A percentile compares a stretch with the other conserved stretches of the same genome.
phyloP scores from a whole-genome alignment of 2,797 vertebrate genomes.

The Xenopus petersii region DNA sequence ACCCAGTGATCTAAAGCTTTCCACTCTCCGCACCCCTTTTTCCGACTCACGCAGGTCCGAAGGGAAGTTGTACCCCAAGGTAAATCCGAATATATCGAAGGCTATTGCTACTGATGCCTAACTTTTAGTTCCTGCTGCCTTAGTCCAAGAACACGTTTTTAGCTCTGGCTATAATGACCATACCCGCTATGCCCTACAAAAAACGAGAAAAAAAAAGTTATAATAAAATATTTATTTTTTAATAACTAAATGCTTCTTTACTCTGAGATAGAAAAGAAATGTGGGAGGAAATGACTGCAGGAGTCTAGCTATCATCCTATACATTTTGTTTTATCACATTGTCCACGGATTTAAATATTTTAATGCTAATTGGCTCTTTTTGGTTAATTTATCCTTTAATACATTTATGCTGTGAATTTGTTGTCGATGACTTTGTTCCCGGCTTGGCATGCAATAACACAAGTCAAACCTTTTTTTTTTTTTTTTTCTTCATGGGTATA shows the following conservation, averaged over 20 bases:
- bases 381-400: not conserved
- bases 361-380: not conserved
- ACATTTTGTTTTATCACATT: not conserved
- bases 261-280: not conserved
- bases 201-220: slow-evolving; percentile 42
- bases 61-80: not conserved
- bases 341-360: not conserved
- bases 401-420: not conserved
- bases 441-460: too few species aligned
- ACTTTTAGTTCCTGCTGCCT: not conserved
- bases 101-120: not conserved
- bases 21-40: not conserved
- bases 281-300: not conserved
- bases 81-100: not conserved
- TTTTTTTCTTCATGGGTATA: too few species aligned
- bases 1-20: not conserved
- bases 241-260: not conserved
- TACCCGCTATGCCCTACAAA: slow-evolving; percentile 43
- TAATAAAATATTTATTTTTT: slow-evolving; percentile 1
- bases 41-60: too few species aligned
- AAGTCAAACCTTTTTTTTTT: too few species aligned
- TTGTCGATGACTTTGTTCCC: too few species aligned
- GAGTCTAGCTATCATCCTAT: not conserved
- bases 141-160: not conserved
- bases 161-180: not conserved